Evolutionary conservation across 2,888 invertebrate species (phyloP).

Genomic region (Acanthoscelides obtectus): DNA sequence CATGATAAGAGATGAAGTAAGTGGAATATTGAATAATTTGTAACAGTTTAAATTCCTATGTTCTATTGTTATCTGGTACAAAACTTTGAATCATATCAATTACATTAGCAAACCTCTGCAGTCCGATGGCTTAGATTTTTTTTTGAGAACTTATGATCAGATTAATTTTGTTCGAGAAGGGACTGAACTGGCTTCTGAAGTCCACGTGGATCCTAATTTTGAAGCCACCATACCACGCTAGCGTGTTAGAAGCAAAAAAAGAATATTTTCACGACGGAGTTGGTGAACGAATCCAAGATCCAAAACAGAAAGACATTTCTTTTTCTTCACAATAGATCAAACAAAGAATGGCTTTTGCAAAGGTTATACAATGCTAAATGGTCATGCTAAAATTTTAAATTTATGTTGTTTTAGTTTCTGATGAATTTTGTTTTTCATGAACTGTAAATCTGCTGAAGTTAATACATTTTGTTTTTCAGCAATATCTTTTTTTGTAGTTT

Average conservation of each 20-base stretch:
- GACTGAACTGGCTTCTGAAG: conserved; percentile 6
- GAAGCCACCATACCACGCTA: conserved; percentile 8
- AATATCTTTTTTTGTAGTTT: no score
- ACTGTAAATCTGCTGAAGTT: no score
- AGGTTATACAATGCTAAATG: no score
- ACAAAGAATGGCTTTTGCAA: no score
- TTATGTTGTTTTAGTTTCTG: no score
- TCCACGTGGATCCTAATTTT: conserved; percentile 9
- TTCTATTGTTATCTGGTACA: conserved; percentile 2
- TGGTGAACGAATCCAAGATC: conserved; percentile 4
- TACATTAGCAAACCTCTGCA: conserved; percentile 1
- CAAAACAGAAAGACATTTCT: conserved; percentile 2
- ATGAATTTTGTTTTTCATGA: no score
- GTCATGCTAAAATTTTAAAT: no score
- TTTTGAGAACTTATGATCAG: neutral
- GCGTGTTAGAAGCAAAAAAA: conserved; percentile 4
- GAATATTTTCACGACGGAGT: conserved; percentile 4
- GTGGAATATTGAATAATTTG: neutral
- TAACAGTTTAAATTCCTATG: conserved; percentile 1
- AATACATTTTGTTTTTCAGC: no score
- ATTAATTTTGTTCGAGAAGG: conserved; percentile 2
- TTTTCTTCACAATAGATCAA: no score
- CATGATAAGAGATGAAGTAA: neutral
- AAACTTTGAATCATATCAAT: neutral
- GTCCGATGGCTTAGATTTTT: neutral